phyloP scores from a whole-genome alignment of 2,113 vertebrate species.

The Thalassarche chlororhynchos region DNA sequence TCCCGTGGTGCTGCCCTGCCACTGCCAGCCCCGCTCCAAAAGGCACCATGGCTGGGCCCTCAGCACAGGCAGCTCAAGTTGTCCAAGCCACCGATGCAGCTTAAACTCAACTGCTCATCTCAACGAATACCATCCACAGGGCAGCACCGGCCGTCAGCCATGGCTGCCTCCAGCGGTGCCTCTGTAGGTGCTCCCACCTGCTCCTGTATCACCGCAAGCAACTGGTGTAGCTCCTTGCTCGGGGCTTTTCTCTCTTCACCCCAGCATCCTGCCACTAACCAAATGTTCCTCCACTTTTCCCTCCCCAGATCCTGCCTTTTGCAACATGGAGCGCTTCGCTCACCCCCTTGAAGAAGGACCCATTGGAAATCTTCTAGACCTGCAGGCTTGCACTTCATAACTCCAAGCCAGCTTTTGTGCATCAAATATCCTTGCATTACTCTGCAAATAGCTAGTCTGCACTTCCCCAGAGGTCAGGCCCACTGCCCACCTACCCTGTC shows the following conservation, averaged over 20 bases:
- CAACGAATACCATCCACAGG: neutral
- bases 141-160: neutral
- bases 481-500: neutral
- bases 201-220: neutral
- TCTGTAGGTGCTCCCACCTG: neutral
- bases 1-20: neutral
- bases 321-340: neutral
- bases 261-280: neutral
- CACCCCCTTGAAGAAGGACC: neutral
- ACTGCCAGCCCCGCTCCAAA: neutral
- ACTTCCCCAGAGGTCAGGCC: neutral
- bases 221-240: neutral
- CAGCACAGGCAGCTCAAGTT: neutral
- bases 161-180: neutral
- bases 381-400: neutral
- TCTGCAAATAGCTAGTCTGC: neutral
- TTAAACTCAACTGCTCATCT: neutral
- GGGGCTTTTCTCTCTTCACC: neutral
- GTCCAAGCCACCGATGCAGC: neutral
- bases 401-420: neutral
- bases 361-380: neutral
- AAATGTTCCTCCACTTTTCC: neutral
- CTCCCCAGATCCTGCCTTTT: neutral
- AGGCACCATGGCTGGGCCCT: neutral
- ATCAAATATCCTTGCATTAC: neutral